Conservation (phyloP, 2,888 invertebrate species). For the Dilophus febrilis region DNA sequence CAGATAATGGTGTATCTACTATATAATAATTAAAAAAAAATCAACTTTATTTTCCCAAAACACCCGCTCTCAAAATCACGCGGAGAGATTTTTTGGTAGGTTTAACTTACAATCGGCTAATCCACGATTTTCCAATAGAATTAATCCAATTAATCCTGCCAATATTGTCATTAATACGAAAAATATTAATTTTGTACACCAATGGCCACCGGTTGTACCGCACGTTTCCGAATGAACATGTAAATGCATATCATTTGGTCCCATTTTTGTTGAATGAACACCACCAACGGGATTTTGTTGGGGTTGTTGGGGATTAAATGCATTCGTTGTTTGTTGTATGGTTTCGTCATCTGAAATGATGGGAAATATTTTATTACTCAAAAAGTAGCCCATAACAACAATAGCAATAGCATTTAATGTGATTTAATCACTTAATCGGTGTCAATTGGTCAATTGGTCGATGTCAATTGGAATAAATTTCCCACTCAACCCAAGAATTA, state of each 20-base stretch:
- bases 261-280: conserved; percentile 28
- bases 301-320: conserved; percentile 18
- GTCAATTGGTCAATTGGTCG: too few relatives aligned
- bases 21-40: conserved; percentile 5
- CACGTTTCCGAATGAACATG: conserved; percentile 60
- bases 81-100: too few relatives aligned
- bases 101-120: conserved; percentile 56
- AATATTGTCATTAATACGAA: conserved; percentile 56
- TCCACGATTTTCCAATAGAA: conserved; percentile 64
- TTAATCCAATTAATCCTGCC: conserved; percentile 54
- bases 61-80: too few relatives aligned
- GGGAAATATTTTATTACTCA: too few relatives aligned
- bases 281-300: too few relatives aligned
- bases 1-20: conserved; percentile 42
- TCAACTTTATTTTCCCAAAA: too few relatives aligned
- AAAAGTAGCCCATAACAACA: too few relatives aligned
- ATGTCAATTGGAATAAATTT: too few relatives aligned
- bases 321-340: conserved; percentile 16
- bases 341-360: conserved; percentile 23
- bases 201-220: conserved; percentile 66
- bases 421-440: too few relatives aligned
- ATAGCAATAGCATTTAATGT: too few relatives aligned
- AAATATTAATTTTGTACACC: conserved; percentile 71
- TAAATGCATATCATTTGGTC: conserved; percentile 54
- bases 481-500: too few relatives aligned